Evolutionary conservation across 1,140 invertebrate genomes (phyloP), one percentile per base, ranked within the genome.

Genomic region (Eurosta solidaginis): DNA sequence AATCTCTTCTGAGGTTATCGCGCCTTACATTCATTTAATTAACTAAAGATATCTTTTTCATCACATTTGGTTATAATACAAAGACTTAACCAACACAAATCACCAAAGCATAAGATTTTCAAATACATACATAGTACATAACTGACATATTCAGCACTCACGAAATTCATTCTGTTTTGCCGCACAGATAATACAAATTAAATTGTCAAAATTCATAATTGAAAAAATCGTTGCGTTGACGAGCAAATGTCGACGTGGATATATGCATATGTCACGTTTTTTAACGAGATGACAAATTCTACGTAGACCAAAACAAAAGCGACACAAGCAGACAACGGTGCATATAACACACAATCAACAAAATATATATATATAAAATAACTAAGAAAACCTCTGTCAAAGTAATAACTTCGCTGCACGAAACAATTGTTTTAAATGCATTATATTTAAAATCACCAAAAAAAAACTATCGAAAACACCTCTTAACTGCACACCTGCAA

Each of bases 191-290:
- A 68, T 68, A 29, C 59, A 68, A 68, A 68, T 68, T 68, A 68
- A 68, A 68, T 68, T 68, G 59, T 68, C 59, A 68, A 68, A 68
- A 68, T 68, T 68, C 33, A 68, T 68, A 68, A 68, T 68, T 68
- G 59, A 68, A 68, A 68, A 68, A 68, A 68, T 68, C 59, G 33
- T 10, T 68, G 59, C 59, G 59, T 68, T 68, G 59, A 68, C 59
- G 59, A 68, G 59, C 59, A 68, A 68, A 68, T 68, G 59, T 68
- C 59, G 59, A 40, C 59, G 59, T 68, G 59, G 33, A 68, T 33
- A 68, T 40, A 40, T 68, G 59, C 59, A 68, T 68, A 68, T 68
- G 59, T 68, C 59, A 68, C 59, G 59, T 68, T 68, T 68, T n/a
- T 68, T 68, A 68, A 68, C 59, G 59, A 68, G 59, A 40, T 68